Evolutionary conservation across 2,888 invertebrate species (phyloP), one percentile per base, ranked within the genome.

Genomic region (Eretmocerus hayati): DNA sequence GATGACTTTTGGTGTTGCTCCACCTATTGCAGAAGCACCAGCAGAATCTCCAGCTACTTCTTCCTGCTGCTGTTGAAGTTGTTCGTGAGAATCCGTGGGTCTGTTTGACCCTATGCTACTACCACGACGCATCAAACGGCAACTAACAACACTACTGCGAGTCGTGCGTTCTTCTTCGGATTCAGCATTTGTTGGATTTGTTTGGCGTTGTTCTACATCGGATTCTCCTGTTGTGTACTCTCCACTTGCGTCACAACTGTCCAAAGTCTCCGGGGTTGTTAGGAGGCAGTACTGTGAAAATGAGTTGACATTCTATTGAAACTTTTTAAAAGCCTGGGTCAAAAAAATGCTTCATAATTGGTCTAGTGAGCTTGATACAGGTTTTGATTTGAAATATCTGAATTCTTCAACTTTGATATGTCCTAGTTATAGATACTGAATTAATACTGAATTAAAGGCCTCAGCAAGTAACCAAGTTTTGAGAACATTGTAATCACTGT

Each of bases 241-340:
- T 13, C 90, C 89, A 50, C 90, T 91, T 0, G 91, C 91, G 67
- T 91, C 91, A 69, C 90, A 90, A 71, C 84, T 86, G 67, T 86
- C 85, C 47, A 81, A 77, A 40, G 81, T 78, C 75, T 81, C 54
- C 16, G 54, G 33, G 3, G 44, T 39, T 5, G 45, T 31, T 33
- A 52, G 73, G n/a, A 57, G 54, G 55, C 59, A 62, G 49, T 56
- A 56, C 58, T 59, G 41, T n/a, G 9, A 63, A 50, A n/a, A n/a
- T n/a, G n/a, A n/a, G n/a, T n/a, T n/a, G n/a, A n/a, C n/a, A n/a
- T n/a, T n/a, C n/a, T n/a, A n/a, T n/a, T n/a, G n/a, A n/a, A n/a
- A n/a, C n/a, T n/a, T n/a, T n/a, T n/a, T n/a, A n/a, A n/a, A n/a
- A n/a, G n/a, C n/a, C n/a, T n/a, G n/a, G n/a, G n/a, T n/a, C n/a